Conservation (phyloP, 2,888 invertebrate genomes). For the Linnaemya tessellans region DNA sequence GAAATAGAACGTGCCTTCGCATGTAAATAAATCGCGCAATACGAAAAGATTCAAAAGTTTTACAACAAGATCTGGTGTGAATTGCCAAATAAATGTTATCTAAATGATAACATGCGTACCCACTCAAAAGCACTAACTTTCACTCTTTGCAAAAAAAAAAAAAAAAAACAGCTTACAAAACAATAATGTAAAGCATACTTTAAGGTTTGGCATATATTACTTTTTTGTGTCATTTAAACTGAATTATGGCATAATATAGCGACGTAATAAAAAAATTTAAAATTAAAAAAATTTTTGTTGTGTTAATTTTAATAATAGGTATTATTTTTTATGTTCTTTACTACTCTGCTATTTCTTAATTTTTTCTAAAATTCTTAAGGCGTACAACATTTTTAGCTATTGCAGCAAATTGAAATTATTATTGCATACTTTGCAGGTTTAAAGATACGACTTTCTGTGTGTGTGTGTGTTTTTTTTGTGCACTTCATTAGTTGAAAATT, state of each 20-base stretch:
- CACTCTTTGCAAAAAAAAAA: neutral
- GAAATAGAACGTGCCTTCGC: neutral
- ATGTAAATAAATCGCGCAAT: conserved; percentile 1
- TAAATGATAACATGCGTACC: conserved; percentile 58
- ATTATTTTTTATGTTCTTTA: too few species aligned
- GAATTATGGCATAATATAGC: conserved; percentile 23
- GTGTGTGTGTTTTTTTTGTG: conserved; percentile 20
- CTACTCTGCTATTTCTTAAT: neutral
- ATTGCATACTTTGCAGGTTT: conserved; percentile 30
- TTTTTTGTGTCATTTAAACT: conserved; percentile 1
- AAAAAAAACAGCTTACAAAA: neutral
- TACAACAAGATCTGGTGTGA: conserved; percentile 54
- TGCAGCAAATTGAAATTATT: neutral
- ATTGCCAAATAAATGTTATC: conserved; percentile 70
- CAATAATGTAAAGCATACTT: conserved; percentile 35
- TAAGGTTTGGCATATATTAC: neutral
- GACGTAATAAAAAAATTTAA: conserved; percentile 8
- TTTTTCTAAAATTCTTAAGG: neutral
- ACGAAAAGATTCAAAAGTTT: conserved; percentile 7
- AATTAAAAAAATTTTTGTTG: too few species aligned
- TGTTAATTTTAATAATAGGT: too few species aligned
- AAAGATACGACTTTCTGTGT: neutral
- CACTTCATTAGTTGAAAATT: conserved; percentile 62
- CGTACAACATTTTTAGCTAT: neutral
- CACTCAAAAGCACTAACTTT: conserved; percentile 24